phyloP scores from a whole-genome alignment of 1,140 invertebrate genomes.

The Achroia grisella region DNA sequence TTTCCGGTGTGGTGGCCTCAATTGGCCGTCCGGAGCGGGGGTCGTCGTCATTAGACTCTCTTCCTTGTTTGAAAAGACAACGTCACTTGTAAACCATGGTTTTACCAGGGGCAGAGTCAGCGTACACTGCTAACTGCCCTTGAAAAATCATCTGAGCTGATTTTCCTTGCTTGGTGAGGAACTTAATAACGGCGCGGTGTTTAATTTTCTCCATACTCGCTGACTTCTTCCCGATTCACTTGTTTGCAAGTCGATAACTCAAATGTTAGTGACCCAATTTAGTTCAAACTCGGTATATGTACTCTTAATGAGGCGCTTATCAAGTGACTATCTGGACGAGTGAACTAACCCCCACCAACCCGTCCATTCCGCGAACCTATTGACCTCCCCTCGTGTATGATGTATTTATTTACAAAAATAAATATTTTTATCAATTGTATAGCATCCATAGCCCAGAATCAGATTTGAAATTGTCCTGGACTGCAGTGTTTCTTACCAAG shows the following conservation, averaged over 20 bases:
- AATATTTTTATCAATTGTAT: no score
- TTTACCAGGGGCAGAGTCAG: not conserved
- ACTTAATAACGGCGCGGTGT: no score
- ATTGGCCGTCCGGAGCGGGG: constrained; percentile 6
- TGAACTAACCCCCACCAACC: constrained; percentile 1
- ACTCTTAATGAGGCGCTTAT: constrained; percentile 6
- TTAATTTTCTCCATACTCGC: no score
- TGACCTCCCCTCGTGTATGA: constrained; percentile 4
- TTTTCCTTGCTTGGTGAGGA: not conserved
- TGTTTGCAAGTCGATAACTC: no score
- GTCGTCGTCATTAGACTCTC: constrained; percentile 11
- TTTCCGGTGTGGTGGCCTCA: constrained; percentile 13
- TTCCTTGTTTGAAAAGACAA: constrained; percentile 13
- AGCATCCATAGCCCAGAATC: no score
- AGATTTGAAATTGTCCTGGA: no score
- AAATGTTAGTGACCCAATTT: constrained; percentile 4
- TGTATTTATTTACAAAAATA: no score
- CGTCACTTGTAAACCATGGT: no score
- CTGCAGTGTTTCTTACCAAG: no score
- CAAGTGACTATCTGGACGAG: constrained; percentile 1
- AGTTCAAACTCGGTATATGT: constrained; percentile 9
- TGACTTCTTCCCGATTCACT: no score
- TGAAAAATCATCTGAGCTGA: no score
- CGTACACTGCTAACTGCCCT: not conserved
- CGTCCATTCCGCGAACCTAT: constrained; percentile 4